Evolutionary conservation across 2,113 vertebrate genomes (phyloP), one percentile per base, ranked within the genome.

Genomic region (Pithys albifrons): DNA sequence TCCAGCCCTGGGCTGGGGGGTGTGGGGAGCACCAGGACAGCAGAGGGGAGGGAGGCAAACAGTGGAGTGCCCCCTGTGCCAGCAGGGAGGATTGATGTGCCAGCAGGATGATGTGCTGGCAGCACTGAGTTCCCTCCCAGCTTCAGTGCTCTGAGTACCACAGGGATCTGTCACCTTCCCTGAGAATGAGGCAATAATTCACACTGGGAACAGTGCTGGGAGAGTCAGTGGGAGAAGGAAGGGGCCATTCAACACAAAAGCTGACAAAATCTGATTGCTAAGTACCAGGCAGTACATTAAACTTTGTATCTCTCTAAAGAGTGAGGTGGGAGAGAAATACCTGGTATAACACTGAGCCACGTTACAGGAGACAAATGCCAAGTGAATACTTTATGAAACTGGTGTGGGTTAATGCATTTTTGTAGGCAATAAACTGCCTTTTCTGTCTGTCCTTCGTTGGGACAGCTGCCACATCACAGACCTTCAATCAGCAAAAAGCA

Each of bases 211-310:
- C 12, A 19, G 84, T 4, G 33, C 73, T 10, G 66, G 75, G 48
- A 75, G 48, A 83, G 92, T 87, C 72, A 23, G 5, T 20, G 39
- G 75, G 20, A 88, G 73, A 67, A 55, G 74, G 85, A 93, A 70
- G 89, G 55, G 49, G 81, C 87, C 70, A 27, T 74, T 92, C 62
- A 95, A 91, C 73, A 92, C 81, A 76, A 79, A 81, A 85, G 80
- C 89, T 96, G 95, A 95, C 93, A 96, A 94, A 97, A 95, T 82
- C 89, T 85, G 88, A 64, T 85, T 89, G 92, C 82, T 89, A 88
- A 93, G 51, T 58, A 85, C 49, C 58, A 96, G 71, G 17, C 81
- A 94, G 93, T 91, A 46, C 87, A 66, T 95, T 89, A 95, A 95
- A 70, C 71, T 73, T 88, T 62, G 4, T 85, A 31, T 82, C 58